phyloP scores from a whole-genome alignment of 2,113 vertebrate genomes.

The Chamaetylas fuelleborni region DNA sequence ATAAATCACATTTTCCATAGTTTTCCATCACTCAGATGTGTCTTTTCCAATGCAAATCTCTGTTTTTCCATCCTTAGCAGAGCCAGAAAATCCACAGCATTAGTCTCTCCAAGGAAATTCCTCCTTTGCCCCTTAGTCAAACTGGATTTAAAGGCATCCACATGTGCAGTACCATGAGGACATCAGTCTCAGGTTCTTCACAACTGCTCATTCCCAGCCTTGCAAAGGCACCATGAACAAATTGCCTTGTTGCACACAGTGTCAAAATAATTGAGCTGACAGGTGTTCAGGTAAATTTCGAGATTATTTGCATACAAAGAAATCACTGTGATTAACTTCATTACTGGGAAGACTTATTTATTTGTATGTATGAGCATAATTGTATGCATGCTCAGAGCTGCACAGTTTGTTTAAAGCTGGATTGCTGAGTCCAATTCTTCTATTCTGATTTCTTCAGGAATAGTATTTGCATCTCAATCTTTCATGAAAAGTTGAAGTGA shows the following conservation, averaged over 20 bases:
- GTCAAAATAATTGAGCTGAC: background rate
- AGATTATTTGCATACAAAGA: background rate
- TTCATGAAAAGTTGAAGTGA: background rate
- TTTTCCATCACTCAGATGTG: background rate
- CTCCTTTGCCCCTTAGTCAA: background rate
- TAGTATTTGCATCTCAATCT: background rate
- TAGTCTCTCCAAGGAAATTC: background rate
- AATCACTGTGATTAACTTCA: background rate
- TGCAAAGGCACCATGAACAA: background rate
- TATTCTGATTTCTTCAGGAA: background rate
- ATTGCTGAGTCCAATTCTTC: background rate
- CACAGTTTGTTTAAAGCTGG: background rate
- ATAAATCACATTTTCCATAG: background rate
- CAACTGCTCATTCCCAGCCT: background rate
- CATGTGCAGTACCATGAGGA: background rate
- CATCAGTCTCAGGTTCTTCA: fast-evolving
- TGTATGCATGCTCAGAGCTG: background rate
- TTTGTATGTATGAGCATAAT: background rate
- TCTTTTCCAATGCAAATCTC: background rate
- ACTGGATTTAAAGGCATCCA: background rate
- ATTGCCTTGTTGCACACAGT: background rate
- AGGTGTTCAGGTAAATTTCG: background rate
- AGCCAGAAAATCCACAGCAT: background rate
- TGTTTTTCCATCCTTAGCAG: background rate
- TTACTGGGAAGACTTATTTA: background rate